phyloP scores from a whole-genome alignment of 2,113 vertebrate species.

The Ariopsis seemanni region DNA sequence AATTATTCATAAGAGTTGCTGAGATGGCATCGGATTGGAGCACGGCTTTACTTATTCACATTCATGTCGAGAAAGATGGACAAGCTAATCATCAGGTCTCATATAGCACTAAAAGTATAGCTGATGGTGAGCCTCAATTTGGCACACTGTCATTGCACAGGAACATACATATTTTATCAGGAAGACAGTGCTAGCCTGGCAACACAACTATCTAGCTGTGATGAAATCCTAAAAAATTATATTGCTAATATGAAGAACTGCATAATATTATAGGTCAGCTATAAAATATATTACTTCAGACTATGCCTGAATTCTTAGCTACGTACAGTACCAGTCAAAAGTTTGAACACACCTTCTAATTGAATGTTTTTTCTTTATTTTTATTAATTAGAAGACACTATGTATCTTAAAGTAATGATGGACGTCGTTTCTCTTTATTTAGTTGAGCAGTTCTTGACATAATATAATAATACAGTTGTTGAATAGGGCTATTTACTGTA shows the following conservation, averaged over 20 bases:
- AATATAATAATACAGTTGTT: too few species aligned
- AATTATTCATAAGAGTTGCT: not conserved
- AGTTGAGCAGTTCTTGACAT: too few species aligned
- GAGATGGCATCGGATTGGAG: not conserved
- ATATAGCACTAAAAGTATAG: not conserved
- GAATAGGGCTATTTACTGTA: too few species aligned
- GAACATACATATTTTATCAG: not conserved
- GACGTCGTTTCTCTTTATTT: too few species aligned
- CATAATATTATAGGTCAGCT: not conserved
- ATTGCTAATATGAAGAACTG: not conserved
- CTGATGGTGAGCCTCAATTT: not conserved
- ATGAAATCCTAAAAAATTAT: not conserved
- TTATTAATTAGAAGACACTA: too few species aligned
- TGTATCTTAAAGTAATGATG: too few species aligned
- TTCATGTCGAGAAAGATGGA: not conserved
- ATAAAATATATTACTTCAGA: not conserved
- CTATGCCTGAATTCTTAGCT: not conserved
- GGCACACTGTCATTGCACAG: not conserved
- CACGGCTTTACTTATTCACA: not conserved
- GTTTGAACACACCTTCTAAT: too few species aligned
- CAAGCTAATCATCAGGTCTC: not conserved
- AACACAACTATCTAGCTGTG: not conserved
- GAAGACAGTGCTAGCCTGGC: not conserved
- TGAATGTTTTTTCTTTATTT: too few species aligned
- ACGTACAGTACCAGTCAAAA: not conserved